A percentile compares a stretch with the other conserved stretches of the same genome.
These are phyloP conservation scores for Poecilobothrus nobilitatus DNA, from an alignment of 2,888 invertebrate genomes.

Conservation along the genomic window DNA sequence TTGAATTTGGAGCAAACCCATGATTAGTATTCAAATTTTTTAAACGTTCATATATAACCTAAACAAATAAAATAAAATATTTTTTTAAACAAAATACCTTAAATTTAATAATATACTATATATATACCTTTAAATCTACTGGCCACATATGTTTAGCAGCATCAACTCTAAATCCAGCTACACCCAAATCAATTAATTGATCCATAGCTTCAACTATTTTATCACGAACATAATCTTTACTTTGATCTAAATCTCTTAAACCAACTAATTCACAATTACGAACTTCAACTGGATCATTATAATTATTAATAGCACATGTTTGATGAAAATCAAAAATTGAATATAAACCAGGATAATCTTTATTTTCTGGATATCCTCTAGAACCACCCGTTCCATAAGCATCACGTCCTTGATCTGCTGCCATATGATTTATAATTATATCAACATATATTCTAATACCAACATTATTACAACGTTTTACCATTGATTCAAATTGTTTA, in stretches of 20 bases:
- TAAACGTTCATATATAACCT: slow-evolving; percentile 48
- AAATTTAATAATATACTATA: neutral
- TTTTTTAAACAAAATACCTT: neutral
- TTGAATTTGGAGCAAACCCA: slow-evolving; percentile 54
- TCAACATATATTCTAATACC: slow-evolving; percentile 76
- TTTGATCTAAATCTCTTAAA: slow-evolving; percentile 69
- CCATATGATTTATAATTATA: slow-evolving; percentile 76
- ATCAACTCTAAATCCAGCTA: slow-evolving; percentile 78
- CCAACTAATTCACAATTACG: slow-evolving; percentile 65
- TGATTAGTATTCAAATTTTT: slow-evolving; percentile 54
- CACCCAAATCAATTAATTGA: slow-evolving; percentile 53
- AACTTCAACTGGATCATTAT: slow-evolving; percentile 54
- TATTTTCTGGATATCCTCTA: slow-evolving; percentile 46
- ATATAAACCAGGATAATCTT: slow-evolving; percentile 56
- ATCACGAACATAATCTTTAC: slow-evolving; percentile 35
- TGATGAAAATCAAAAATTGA: slow-evolving; percentile 60
- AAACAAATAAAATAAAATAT: neutral
- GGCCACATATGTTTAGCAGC: slow-evolving; percentile 81
- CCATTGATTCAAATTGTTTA: slow-evolving; percentile 61
- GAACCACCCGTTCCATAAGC: slow-evolving; percentile 53
- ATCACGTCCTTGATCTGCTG: slow-evolving; percentile 35
- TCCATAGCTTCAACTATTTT: slow-evolving; percentile 34
- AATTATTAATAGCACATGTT: slow-evolving; percentile 57
- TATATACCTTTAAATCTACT: slow-evolving; percentile 50
- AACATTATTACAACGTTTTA: slow-evolving; percentile 61